A percentile compares a stretch with the other conserved stretches of the same genome.
Conservation (phyloP, 2,113 vertebrate species). For the Pungitius pungitius region DNA sequence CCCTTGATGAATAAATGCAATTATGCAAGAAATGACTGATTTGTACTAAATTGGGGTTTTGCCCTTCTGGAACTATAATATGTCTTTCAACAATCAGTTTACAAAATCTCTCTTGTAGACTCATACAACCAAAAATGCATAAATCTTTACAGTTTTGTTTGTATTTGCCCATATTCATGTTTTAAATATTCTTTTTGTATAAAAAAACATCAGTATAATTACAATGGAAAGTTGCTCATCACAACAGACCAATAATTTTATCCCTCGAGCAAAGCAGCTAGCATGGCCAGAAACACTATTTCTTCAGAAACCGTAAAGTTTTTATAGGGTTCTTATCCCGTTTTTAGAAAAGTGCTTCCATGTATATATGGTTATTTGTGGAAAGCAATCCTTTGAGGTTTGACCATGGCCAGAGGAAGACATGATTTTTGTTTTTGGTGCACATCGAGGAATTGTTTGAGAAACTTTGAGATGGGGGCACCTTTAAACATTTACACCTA, state of each 20-base stretch:
- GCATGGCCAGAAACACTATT: not conserved
- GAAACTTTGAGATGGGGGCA: not conserved
- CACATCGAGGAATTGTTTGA: not conserved
- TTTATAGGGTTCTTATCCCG: not conserved
- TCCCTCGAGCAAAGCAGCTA: not conserved
- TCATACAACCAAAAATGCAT: not conserved
- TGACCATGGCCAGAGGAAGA: not conserved
- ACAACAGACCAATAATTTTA: not conserved
- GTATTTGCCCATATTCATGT: not conserved
- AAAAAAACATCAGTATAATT: no score
- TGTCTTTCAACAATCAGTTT: constrained; percentile 25
- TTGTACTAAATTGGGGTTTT: constrained; percentile 11
- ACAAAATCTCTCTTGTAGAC: no score
- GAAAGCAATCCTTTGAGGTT: not conserved
- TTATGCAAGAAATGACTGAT: constrained; percentile 28
- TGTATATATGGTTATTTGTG: not conserved
- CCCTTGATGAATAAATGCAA: constrained; percentile 21
- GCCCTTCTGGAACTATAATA: not conserved
- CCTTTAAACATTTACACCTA: not conserved
- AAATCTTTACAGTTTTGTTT: not conserved
- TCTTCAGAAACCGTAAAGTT: not conserved
- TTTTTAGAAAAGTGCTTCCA: not conserved
- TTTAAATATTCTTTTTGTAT: no score
- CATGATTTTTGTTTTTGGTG: constrained; percentile 3
- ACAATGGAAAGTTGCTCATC: not conserved